Evolutionary conservation across 2,888 invertebrate genomes (phyloP).

Genomic region (Pherbina coryleti): DNA sequence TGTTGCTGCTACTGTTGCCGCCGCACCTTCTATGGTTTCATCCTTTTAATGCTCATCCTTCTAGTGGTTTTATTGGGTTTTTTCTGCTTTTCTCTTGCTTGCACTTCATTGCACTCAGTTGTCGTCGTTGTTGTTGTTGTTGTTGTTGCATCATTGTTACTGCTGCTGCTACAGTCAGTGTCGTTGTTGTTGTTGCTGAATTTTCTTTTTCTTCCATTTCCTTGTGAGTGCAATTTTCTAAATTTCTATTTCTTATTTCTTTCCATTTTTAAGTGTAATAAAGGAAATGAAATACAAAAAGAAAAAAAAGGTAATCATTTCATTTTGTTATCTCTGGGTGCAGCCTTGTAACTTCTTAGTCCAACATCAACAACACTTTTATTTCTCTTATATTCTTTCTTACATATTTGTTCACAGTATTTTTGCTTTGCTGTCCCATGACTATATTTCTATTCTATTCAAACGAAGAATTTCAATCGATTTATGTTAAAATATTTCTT

Average conservation of each 20-base stretch:
- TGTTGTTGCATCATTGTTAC: neutral
- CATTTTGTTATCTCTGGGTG: neutral
- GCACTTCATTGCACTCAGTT: neutral
- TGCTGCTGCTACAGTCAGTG: neutral
- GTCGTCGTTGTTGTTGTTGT: neutral
- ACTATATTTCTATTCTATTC: neutral
- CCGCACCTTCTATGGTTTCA: neutral
- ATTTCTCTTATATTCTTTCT: neutral
- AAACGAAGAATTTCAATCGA: neutral
- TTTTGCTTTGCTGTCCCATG: neutral
- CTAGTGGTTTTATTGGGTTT: neutral
- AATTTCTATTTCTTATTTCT: neutral
- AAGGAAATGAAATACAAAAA: too few relatives aligned
- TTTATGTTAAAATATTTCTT: constrained; percentile 4
- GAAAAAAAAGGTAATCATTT: neutral
- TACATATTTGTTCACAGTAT: neutral
- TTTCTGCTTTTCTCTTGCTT: neutral
- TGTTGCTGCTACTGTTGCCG: neutral
- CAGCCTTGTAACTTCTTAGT: neutral
- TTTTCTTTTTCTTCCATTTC: neutral
- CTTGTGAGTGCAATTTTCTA: neutral
- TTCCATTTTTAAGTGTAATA: neutral
- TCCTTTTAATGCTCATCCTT: neutral
- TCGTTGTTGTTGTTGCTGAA: neutral
- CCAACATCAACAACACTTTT: neutral